Conservation (phyloP, 2,888 invertebrate species). For the Nesidiocoris tenuis region DNA sequence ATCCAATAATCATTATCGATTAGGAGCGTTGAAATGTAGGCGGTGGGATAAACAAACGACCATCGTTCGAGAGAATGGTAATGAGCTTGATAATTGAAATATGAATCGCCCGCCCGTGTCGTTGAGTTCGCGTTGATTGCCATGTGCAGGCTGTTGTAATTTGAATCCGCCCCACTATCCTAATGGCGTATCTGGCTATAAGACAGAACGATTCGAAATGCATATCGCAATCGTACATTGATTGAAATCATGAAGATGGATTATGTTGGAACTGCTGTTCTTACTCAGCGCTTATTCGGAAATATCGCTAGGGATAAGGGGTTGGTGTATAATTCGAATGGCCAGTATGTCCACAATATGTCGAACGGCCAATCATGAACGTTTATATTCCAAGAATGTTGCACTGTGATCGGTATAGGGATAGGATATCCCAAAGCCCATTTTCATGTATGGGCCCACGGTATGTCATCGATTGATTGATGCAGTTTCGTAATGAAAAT, state of each 20-base stretch:
- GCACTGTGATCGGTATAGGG: too few relatives aligned
- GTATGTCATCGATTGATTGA: too few relatives aligned
- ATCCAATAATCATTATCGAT: not conserved
- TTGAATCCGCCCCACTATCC: slow-evolving; percentile 6
- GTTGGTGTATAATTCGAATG: too few relatives aligned
- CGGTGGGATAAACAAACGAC: slow-evolving; percentile 20
- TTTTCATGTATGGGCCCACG: too few relatives aligned
- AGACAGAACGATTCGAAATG: not conserved
- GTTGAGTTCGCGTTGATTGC: slow-evolving; percentile 14
- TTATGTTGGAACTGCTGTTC: slow-evolving; percentile 12
- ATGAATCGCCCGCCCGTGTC: slow-evolving; percentile 21
- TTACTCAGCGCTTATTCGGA: too few relatives aligned
- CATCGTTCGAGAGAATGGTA: slow-evolving; percentile 25
- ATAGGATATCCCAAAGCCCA: too few relatives aligned
- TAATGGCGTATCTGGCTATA: not conserved
- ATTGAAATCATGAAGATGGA: slow-evolving; percentile 18
- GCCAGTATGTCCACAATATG: too few relatives aligned
- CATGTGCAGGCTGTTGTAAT: slow-evolving; percentile 20
- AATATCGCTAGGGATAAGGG: too few relatives aligned
- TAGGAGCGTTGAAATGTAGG: not conserved
- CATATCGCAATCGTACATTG: not conserved
- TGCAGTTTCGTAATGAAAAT: too few relatives aligned
- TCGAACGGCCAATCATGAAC: too few relatives aligned
- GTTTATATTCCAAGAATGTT: too few relatives aligned
- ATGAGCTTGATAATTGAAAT: slow-evolving; percentile 40